Percentiles rank a stretch among this genome's conserved stretches.
These are phyloP conservation scores for Tetragonula carbonaria DNA, from an alignment of 2,888 invertebrate species.

Conservation along the genomic window DNA sequence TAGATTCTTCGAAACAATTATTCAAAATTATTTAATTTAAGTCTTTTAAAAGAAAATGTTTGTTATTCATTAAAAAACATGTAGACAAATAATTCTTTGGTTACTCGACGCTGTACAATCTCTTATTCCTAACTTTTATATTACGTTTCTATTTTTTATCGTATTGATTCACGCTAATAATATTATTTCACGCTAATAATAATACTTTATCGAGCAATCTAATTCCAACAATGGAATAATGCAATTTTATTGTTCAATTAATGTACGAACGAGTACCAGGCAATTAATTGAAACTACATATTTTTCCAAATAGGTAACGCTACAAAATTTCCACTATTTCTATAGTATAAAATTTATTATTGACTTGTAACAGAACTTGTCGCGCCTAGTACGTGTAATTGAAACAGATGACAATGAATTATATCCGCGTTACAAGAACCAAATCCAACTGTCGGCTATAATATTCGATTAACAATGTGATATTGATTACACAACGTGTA, in stretches of 20 bases:
- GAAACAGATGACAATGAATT: neutral
- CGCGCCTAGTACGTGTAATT: neutral
- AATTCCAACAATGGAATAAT: neutral
- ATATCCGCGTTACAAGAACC: neutral
- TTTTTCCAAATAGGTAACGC: neutral
- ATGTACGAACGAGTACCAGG: neutral
- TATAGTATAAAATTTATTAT: neutral
- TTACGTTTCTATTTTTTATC: too few species aligned
- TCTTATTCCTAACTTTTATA: too few species aligned
- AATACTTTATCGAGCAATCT: neutral
- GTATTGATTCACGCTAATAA: too few species aligned
- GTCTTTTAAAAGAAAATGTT: too few species aligned
- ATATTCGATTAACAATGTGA: neutral
- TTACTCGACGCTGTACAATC: too few species aligned
- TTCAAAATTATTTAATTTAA: too few species aligned
- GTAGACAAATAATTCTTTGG: too few species aligned
- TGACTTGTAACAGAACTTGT: neutral
- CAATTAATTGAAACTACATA: neutral
- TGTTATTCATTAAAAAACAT: too few species aligned
- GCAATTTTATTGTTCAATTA: neutral
- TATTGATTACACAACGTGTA: neutral
- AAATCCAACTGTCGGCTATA: neutral
- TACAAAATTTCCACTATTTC: neutral
- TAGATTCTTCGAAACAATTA: too few species aligned
- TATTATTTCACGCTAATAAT: too few species aligned